Evolutionary conservation across 2,113 vertebrate genomes (phyloP).

Genomic region (Geococcyx californianus): DNA sequence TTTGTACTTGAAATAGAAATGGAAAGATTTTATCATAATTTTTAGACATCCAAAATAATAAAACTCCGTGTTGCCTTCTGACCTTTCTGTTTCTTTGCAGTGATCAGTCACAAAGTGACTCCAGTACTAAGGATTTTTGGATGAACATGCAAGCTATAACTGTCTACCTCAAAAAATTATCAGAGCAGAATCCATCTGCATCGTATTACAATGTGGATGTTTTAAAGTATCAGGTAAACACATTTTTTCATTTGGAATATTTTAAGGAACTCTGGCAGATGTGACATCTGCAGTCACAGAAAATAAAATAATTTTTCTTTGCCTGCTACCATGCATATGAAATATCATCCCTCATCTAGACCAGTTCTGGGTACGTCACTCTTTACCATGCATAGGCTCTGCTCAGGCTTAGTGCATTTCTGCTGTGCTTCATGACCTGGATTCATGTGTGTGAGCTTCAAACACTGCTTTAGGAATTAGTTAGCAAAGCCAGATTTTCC

Average conservation of each 20-base stretch:
- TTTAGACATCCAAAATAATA: background rate
- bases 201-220: slow-evolving; percentile 98
- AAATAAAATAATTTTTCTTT: background rate
- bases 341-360: background rate
- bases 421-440: background rate
- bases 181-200: slow-evolving; percentile 92
- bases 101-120: slow-evolving; percentile 92
- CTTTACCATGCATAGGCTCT: background rate
- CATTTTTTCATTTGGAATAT: background rate
- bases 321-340: background rate
- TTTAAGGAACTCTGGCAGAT: background rate
- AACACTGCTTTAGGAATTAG: background rate
- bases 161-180: slow-evolving; percentile 94
- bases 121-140: slow-evolving; percentile 92
- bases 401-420: background rate
- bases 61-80: background rate
- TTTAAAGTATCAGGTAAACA: slow-evolving; percentile 94
- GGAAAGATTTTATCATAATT: background rate
- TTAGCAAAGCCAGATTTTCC: background rate
- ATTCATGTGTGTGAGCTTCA: background rate
- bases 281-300: background rate
- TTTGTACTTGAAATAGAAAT: background rate
- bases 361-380: background rate
- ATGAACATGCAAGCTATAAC: slow-evolving; percentile 98
- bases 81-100: slow-evolving; percentile 66